Conservation (phyloP, 37 sponge, comb jelly and placozoan species). For the Corticium candelabrum region DNA sequence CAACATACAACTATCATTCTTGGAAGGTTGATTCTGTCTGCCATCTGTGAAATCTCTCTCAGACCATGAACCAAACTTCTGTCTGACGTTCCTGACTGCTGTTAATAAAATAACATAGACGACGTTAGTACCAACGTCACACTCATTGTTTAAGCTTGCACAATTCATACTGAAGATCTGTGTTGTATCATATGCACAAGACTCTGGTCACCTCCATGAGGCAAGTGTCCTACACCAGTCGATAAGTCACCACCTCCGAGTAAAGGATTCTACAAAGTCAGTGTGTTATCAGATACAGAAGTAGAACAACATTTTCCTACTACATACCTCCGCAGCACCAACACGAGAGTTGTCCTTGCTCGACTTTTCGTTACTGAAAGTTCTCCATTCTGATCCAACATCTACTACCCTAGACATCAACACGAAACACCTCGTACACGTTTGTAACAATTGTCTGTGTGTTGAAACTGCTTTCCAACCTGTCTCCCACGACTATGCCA, state of each 20-base stretch:
- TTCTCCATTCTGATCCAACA: conserved; percentile 98
- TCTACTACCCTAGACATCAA: conserved; percentile 83
- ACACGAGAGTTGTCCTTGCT: conserved; percentile 78
- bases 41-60: conserved; percentile 78
- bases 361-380: conserved; percentile 84
- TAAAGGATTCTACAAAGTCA: conserved; percentile 46
- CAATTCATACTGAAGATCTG: too few species aligned
- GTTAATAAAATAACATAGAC: neutral
- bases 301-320: neutral
- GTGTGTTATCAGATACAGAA: neutral
- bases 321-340: conserved; percentile 76
- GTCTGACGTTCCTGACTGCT: conserved; percentile 45
- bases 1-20: conserved; percentile 67
- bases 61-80: conserved; percentile 66
- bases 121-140: too few species aligned
- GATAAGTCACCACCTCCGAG: conserved; percentile 58
- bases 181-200: too few species aligned
- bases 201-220: too few species aligned
- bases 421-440: too few species aligned
- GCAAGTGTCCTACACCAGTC: conserved; percentile 73
- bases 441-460: too few species aligned
- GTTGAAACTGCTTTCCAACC: too few species aligned
- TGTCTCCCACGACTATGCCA: conserved; percentile 94
- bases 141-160: too few species aligned
- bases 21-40: conserved; percentile 76